These are phyloP conservation scores for Aphelenchoides besseyi DNA, from an alignment of 1,140 invertebrate species.

Conservation along the genomic window DNA sequence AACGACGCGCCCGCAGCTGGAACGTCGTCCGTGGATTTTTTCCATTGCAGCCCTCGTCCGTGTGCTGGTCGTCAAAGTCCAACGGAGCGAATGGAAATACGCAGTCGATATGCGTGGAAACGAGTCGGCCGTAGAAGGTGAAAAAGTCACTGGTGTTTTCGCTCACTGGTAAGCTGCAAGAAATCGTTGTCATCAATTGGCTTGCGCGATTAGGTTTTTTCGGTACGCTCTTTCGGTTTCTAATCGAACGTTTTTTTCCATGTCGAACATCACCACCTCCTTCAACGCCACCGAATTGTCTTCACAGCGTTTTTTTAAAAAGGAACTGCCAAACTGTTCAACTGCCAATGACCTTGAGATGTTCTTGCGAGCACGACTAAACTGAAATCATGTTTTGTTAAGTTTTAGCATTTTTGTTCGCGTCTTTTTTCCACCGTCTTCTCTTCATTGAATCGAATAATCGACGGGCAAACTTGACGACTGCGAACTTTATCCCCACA, in stretches of 20 bases:
- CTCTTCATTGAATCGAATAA: neutral
- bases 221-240: neutral
- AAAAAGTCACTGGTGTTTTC: neutral
- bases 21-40: neutral
- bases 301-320: neutral
- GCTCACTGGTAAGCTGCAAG: neutral
- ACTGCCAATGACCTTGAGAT: neutral
- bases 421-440: neutral
- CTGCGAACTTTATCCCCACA: too few species aligned
- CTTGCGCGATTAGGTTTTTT: constrained; percentile 1
- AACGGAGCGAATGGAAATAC: neutral
- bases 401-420: neutral
- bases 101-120: neutral
- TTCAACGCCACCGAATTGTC: neutral
- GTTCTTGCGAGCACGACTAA: neutral
- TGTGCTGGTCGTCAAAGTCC: neutral
- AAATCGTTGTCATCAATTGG: neutral
- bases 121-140: neutral
- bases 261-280: too few species aligned
- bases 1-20: neutral
- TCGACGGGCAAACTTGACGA: neutral
- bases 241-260: too few species aligned
- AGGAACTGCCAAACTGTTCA: neutral
- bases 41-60: too few species aligned
- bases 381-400: neutral